phyloP scores from a whole-genome alignment of 2,113 vertebrate genomes.

The Hippolais icterina region DNA sequence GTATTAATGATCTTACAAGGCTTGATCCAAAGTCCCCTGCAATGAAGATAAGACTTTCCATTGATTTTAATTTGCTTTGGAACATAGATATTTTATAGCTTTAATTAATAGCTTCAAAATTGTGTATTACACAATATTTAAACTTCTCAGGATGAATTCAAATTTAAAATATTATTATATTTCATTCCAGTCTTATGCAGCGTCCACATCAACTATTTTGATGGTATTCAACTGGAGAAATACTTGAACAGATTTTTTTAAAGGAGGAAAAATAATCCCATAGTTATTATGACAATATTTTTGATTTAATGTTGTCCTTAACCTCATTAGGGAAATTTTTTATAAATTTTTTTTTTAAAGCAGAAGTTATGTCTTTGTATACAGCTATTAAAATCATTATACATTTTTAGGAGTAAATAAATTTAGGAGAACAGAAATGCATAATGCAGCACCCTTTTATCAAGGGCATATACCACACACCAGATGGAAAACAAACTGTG shows the following conservation, averaged over 20 bases:
- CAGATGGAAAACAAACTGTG: conserved; percentile 71
- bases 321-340: not conserved
- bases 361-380: not conserved
- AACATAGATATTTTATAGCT: not conserved
- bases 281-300: not conserved
- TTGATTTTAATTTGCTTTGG: not conserved
- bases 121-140: not conserved
- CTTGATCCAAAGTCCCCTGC: not conserved
- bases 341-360: not conserved
- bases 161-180: not conserved
- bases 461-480: conserved; percentile 51
- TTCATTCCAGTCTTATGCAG: not conserved
- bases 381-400: conserved; percentile 14
- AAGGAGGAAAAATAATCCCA: fast-evolving
- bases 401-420: conserved; percentile 33
- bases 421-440: conserved; percentile 12
- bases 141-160: not conserved
- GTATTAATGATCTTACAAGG: not conserved
- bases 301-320: not conserved
- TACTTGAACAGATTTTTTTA: not conserved
- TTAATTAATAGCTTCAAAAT: not conserved
- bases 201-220: not conserved
- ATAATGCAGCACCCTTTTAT: conserved; percentile 50
- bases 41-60: not conserved
- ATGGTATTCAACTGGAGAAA: not conserved